Evolutionary conservation across 2,888 invertebrate genomes (phyloP).

Genomic region (Lycocerus yunnanus): DNA sequence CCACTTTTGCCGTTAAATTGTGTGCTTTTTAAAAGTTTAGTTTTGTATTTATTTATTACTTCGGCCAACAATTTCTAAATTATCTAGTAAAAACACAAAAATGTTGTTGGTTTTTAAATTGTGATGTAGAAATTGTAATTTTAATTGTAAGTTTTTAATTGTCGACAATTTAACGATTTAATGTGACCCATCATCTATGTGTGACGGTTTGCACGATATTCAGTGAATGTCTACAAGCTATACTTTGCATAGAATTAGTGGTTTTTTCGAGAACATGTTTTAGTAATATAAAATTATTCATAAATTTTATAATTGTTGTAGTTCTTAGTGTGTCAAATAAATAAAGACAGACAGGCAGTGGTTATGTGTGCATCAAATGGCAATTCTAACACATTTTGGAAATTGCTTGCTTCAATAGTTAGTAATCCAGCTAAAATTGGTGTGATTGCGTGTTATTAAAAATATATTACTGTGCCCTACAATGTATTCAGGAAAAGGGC

Average conservation of each 20-base stretch:
- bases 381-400: not conserved
- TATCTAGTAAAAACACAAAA: not conserved
- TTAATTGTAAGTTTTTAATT: not conserved
- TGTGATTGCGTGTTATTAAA: conserved; percentile 10
- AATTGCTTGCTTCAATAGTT: not conserved
- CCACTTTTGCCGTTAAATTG: conserved; percentile 33
- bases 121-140: not conserved
- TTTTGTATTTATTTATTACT: not conserved
- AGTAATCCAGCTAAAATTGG: conserved; percentile 12
- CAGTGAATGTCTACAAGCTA: conserved; percentile 69
- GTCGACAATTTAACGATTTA: conserved; percentile 16
- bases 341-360: not conserved
- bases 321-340: not conserved
- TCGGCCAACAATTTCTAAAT: not conserved
- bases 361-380: not conserved
- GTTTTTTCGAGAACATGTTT: conserved; percentile 69
- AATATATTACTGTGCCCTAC: conserved; percentile 36
- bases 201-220: conserved; percentile 37
- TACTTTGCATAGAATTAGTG: conserved; percentile 93
- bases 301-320: not conserved
- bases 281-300: not conserved
- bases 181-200: conserved; percentile 30
- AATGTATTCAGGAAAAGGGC: conserved; percentile 67
- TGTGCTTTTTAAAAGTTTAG: conserved; percentile 6
- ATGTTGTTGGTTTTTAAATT: not conserved